Percentiles rank a stretch among this genome's conserved stretches.
Conservation (phyloP, 1,140 invertebrate species). For the Propsilocerus akamusi region DNA sequence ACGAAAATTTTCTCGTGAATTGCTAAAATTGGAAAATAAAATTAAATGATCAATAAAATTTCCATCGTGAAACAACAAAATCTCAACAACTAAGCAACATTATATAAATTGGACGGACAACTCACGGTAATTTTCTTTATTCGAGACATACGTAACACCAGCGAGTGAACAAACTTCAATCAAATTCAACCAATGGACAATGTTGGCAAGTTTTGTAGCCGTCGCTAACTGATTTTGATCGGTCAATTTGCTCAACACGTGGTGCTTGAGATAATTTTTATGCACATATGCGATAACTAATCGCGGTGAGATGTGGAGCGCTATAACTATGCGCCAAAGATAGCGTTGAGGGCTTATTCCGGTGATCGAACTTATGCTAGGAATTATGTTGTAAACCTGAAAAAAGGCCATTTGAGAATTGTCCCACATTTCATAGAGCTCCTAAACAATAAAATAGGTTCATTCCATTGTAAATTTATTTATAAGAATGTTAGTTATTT, state of each 20-base stretch:
- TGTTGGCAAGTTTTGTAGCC: constrained; percentile 40
- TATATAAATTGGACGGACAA: constrained; percentile 13
- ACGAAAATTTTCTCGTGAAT: constrained; percentile 87
- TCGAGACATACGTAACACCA: constrained; percentile 82
- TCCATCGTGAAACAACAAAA: not conserved
- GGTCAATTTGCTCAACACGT: constrained; percentile 32
- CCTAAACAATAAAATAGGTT: constrained; percentile 3
- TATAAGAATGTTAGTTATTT: constrained; percentile 1
- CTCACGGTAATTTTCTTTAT: constrained; percentile 89
- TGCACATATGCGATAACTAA: constrained; percentile 69
- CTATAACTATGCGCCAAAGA: constrained; percentile 79
- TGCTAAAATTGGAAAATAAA: constrained; percentile 37
- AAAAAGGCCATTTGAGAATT: constrained; percentile 5
- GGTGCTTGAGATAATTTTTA: constrained; percentile 57
- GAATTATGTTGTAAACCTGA: constrained; percentile 79
- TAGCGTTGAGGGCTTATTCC: constrained; percentile 80
- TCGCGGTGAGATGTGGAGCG: constrained; percentile 72
- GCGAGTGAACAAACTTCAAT: constrained; percentile 65
- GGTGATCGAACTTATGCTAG: constrained; percentile 81
- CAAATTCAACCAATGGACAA: constrained; percentile 70
- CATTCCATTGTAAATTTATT: constrained; percentile 3
- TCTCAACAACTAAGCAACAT: constrained; percentile 1
- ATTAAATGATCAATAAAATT: constrained; percentile 4
- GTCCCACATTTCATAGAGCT: constrained; percentile 1
- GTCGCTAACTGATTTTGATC: constrained; percentile 26